These are phyloP conservation scores for Torymus tubicola DNA, from an alignment of 2,888 invertebrate species.

Conservation along the genomic window DNA sequence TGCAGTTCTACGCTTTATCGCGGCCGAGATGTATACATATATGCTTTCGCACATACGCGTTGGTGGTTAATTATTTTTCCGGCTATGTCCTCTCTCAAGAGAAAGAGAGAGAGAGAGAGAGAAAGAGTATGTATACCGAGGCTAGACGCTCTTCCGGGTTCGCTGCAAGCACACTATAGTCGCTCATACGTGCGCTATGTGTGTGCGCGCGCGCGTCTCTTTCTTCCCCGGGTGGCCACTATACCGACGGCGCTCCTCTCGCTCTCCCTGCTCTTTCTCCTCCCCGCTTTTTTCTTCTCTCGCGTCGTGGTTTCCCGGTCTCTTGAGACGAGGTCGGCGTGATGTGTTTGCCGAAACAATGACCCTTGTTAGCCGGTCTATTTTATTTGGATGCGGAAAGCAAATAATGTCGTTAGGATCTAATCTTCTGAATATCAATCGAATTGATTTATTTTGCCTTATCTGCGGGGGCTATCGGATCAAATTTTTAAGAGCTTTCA, in stretches of 20 bases:
- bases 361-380: conserved; percentile 32
- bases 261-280: neutral
- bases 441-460: no score
- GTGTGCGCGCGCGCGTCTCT: neutral
- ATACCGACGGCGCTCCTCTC: neutral
- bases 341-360: conserved; percentile 47
- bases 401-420: neutral
- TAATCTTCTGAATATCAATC: neutral
- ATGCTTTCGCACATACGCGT: neutral
- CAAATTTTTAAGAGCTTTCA: no score
- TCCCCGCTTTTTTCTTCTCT: neutral
- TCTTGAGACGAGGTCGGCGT: conserved; percentile 26
- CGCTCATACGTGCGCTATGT: no score
- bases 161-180: neutral
- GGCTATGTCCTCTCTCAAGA: conserved; percentile 29
- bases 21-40: neutral
- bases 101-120: conserved; percentile 16
- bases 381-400: neutral
- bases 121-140: no score
- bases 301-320: neutral
- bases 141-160: conserved; percentile 39
- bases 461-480: no score
- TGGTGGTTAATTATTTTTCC: conserved; percentile 49
- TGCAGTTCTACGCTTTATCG: conserved; percentile 29
- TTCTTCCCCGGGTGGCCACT: neutral